Percentiles rank a stretch among this genome's conserved stretches.
Conservation (phyloP, 2,113 vertebrate genomes). For the Cephalopholis sonnerati region DNA sequence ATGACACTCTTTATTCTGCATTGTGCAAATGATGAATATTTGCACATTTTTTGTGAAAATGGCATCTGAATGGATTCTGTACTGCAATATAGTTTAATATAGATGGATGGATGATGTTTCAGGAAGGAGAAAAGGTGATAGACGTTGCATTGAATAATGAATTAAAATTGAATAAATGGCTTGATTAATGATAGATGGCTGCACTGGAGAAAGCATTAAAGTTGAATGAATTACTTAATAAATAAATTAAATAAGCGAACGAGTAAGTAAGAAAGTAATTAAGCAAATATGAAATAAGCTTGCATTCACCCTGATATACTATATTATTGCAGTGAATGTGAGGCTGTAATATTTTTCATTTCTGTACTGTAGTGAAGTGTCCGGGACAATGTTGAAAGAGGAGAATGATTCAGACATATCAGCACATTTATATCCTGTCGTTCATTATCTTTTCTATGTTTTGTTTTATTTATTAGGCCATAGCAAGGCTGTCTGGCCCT, state of each 20-base stretch:
- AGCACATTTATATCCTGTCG: slow-evolving; percentile 60
- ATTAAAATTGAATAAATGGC: slow-evolving; percentile 44
- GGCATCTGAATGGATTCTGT: not conserved
- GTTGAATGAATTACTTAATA: slow-evolving; percentile 58
- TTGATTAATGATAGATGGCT: slow-evolving; percentile 50
- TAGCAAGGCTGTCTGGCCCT: slow-evolving; percentile 27
- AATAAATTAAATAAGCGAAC: slow-evolving; percentile 52
- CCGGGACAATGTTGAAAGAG: slow-evolving; percentile 9
- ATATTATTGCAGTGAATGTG: slow-evolving; percentile 10
- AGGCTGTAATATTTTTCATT: slow-evolving; percentile 7
- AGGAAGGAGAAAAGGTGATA: slow-evolving; percentile 22
- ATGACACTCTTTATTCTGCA: not conserved
- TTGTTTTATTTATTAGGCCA: slow-evolving; percentile 65
- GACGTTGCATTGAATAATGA: slow-evolving; percentile 31
- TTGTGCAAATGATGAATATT: not conserved
- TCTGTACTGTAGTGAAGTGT: not conserved
- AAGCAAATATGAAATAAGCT: slow-evolving; percentile 48
- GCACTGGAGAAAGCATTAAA: slow-evolving; percentile 53
- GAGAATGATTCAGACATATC: slow-evolving; percentile 51
- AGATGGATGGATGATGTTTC: slow-evolving; percentile 7
- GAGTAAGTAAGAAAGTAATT: slow-evolving; percentile 57
- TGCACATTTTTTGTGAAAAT: slow-evolving; percentile 19
- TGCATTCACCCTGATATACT: not conserved
- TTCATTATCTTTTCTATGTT: slow-evolving; percentile 58
- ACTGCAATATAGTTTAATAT: slow-evolving; percentile 1